A percentile compares a stretch with the other conserved stretches of the same genome.
These are phyloP conservation scores for Myotis findleyi DNA, from an alignment of 2,797 vertebrate species.

Conservation along the genomic window DNA sequence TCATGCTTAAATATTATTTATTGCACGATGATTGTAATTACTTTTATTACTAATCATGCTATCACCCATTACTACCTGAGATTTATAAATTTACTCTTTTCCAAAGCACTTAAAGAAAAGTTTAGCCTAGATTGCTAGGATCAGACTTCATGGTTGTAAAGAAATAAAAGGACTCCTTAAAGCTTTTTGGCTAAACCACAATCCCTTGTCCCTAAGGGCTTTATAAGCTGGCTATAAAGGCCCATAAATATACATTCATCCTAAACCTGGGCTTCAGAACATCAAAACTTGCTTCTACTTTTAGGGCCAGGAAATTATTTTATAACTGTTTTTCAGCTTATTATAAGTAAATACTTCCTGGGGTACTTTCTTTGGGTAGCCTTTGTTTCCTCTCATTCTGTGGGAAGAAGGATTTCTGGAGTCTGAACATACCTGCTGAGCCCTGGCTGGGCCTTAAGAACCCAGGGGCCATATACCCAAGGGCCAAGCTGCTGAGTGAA, in stretches of 20 bases:
- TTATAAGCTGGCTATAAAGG: background rate
- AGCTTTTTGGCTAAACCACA: background rate
- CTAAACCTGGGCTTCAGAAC: background rate
- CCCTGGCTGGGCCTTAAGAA: background rate
- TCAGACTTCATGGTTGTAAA: background rate
- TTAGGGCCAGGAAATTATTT: constrained; percentile 56
- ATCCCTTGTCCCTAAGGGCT: background rate
- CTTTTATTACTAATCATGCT: constrained; percentile 13
- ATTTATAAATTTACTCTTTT: constrained; percentile 2
- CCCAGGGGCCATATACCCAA: background rate
- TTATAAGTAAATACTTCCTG: constrained; percentile 57
- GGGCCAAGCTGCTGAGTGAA: background rate
- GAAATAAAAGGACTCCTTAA: constrained; percentile 26
- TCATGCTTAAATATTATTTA: background rate
- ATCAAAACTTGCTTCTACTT: constrained; percentile 21
- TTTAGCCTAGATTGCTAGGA: background rate
- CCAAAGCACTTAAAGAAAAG: background rate
- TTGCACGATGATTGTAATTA: background rate
- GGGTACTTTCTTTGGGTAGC: constrained; percentile 63
- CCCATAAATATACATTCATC: background rate
- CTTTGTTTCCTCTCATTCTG: constrained; percentile 68
- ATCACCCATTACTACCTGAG: background rate
- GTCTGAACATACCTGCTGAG: constrained; percentile 19
- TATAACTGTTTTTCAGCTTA: constrained; percentile 66
- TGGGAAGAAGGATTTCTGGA: constrained; percentile 52